phyloP scores from a whole-genome alignment of 2,797 vertebrate species.

The Eospalax fontanierii region DNA sequence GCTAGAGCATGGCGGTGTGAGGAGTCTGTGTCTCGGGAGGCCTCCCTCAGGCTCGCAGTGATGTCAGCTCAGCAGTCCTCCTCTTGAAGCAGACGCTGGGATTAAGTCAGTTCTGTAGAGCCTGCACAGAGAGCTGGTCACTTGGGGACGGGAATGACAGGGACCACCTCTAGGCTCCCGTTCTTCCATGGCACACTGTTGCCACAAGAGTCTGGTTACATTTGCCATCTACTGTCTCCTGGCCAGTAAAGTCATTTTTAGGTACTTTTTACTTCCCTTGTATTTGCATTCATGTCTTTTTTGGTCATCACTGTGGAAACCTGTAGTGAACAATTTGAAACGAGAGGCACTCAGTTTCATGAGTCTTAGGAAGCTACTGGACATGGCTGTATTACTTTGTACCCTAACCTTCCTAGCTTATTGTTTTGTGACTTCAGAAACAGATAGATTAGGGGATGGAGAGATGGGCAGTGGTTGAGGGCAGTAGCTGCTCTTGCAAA shows the following conservation, averaged over 20 bases:
- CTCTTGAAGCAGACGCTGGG: background rate
- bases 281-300: background rate
- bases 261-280: constrained; percentile 16
- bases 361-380: background rate
- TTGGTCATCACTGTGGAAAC: background rate
- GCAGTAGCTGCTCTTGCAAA: too few relatives aligned
- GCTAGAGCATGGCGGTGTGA: background rate
- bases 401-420: background rate
- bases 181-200: background rate
- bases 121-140: background rate
- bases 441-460: background rate
- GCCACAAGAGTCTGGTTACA: background rate
- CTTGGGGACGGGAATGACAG: background rate
- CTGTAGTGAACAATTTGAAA: background rate
- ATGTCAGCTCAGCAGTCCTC: background rate
- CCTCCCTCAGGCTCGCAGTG: accelerated
- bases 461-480: too few relatives aligned
- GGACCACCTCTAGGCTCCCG: background rate
- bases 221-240: background rate
- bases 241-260: background rate
- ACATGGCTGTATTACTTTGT: background rate
- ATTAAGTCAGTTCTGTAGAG: background rate
- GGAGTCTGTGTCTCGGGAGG: background rate
- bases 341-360: background rate
- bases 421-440: background rate